Evolutionary conservation across 1,140 invertebrate genomes (phyloP), one percentile per base, ranked within the genome.

Genomic region (Bombus cullumanus): DNA sequence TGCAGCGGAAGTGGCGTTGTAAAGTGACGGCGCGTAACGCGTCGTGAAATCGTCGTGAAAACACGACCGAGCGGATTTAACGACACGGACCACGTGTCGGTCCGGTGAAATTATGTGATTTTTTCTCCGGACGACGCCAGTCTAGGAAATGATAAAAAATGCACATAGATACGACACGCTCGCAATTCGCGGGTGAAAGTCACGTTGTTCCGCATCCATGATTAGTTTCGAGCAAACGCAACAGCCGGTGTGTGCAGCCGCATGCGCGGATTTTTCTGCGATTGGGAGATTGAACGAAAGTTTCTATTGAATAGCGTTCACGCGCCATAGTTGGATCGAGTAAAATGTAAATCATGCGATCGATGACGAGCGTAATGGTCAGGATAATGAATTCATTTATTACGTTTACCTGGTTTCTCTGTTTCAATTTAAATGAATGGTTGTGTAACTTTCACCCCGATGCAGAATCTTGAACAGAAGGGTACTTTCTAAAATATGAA

Each of bases 401-500:
- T 43, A 28, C 22, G 59, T 28, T 53, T n/a, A 53, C 31, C 41
- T 66, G 31, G 59, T 83, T 76, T 53, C 73, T 53, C 41, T 37
- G 41, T n/a, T 66, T 34, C 9, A 37, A 47, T 75, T 57, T 47
- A 34, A 73, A 62, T 43, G 39, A 28, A 39, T 39, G n/a, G 69
- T 81, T 73, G 68, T 62, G 43, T 81, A 59, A 83, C 81, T 83
- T 83, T 83, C 81, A 83, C 81, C 41, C 13, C 66, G 34, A 64
- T 47, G 43, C 22, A 31, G n/a, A 2, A 18, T 31, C 25, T 28
- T 25, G 59, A 2, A 12, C 5, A 43, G 53, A 37, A 3, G 39
- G n/a, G 13, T 66, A 83, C 72, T 83, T 83, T 83, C 73, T 83
- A 82, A 75, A 82, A 82, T 64, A 82, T 53, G 31, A 75, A 82